Evolutionary conservation across 2,113 vertebrate genomes (phyloP).

Genomic region (Phycodurus eques): DNA sequence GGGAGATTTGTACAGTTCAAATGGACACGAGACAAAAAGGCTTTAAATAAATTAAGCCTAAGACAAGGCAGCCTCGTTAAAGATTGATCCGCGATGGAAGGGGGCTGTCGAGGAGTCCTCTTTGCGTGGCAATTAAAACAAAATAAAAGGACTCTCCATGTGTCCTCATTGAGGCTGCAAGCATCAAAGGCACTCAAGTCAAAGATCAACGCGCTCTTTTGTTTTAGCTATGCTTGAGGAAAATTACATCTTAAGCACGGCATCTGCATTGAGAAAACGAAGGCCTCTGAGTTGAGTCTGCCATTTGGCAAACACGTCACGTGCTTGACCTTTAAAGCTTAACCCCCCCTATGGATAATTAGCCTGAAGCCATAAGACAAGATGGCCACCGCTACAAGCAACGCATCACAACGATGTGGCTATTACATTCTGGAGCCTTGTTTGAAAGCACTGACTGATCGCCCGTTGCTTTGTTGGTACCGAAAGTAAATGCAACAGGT

Average conservation of each 20-base stretch:
- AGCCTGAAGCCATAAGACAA: not conserved
- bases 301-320: slow-evolving; percentile 27
- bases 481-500: not conserved
- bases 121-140: slow-evolving; percentile 57
- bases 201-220: slow-evolving; percentile 57
- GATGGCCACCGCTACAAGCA: slow-evolving; percentile 14
- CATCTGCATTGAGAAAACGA: slow-evolving; percentile 38
- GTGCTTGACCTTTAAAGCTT: slow-evolving; percentile 45
- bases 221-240: slow-evolving; percentile 56
- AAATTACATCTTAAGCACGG: slow-evolving; percentile 44
- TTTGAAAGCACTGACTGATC: not conserved
- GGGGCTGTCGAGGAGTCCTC: slow-evolving; percentile 38
- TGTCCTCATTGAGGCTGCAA: slow-evolving; percentile 35
- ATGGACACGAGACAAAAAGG: slow-evolving; percentile 56
- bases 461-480: not conserved
- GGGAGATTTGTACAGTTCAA: slow-evolving; percentile 58
- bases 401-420: not conserved
- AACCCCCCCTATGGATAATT: not conserved
- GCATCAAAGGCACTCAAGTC: slow-evolving; percentile 36
- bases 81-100: slow-evolving; percentile 71
- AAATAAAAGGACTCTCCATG: slow-evolving; percentile 31
- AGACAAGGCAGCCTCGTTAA: slow-evolving; percentile 70
- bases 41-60: slow-evolving; percentile 72
- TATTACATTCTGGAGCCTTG: not conserved
- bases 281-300: slow-evolving; percentile 27